A percentile compares a stretch with the other conserved stretches of the same genome.
Conservation (phyloP, 2,888 invertebrate genomes). For the Cecidostiba fungosa region DNA sequence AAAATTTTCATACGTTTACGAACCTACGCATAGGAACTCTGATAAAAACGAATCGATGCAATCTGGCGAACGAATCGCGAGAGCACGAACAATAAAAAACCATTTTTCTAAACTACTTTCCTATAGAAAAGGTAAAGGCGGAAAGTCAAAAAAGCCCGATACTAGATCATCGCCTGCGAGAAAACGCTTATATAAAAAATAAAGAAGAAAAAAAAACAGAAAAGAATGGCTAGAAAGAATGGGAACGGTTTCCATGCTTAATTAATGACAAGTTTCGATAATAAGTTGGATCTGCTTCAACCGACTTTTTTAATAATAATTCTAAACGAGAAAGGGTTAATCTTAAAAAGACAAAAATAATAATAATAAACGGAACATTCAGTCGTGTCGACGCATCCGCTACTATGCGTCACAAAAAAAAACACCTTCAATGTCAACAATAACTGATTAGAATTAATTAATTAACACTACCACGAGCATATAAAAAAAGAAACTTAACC, state of each 20-base stretch:
- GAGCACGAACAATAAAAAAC: conserved; percentile 63
- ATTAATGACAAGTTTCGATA: conserved; percentile 74
- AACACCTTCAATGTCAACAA: conserved; percentile 74
- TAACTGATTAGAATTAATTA: conserved; percentile 70
- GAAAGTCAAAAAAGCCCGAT: conserved; percentile 59
- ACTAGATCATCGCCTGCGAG: conserved; percentile 66
- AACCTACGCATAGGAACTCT: conserved; percentile 64
- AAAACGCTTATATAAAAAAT: conserved; percentile 62
- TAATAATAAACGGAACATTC: conserved; percentile 72
- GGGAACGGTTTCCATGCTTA: conserved; percentile 70
- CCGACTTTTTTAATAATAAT: conserved; percentile 62
- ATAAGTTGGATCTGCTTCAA: conserved; percentile 63
- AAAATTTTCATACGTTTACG: neutral
- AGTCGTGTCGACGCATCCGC: conserved; percentile 71
- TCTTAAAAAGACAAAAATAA: conserved; percentile 53
- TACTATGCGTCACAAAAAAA: conserved; percentile 65
- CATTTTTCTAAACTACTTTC: conserved; percentile 62
- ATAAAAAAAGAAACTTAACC: conserved; percentile 70
- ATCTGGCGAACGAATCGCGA: conserved; percentile 65
- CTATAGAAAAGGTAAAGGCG: conserved; percentile 33
- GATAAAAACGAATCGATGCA: conserved; percentile 59
- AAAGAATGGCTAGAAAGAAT: conserved; percentile 60
- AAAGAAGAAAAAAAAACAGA: conserved; percentile 66
- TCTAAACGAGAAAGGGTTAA: conserved; percentile 48
- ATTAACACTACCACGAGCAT: conserved; percentile 68